These are phyloP conservation scores for Myripristis jacobus DNA, from an alignment of 2,797 vertebrate genomes.

Conservation along the genomic window DNA sequence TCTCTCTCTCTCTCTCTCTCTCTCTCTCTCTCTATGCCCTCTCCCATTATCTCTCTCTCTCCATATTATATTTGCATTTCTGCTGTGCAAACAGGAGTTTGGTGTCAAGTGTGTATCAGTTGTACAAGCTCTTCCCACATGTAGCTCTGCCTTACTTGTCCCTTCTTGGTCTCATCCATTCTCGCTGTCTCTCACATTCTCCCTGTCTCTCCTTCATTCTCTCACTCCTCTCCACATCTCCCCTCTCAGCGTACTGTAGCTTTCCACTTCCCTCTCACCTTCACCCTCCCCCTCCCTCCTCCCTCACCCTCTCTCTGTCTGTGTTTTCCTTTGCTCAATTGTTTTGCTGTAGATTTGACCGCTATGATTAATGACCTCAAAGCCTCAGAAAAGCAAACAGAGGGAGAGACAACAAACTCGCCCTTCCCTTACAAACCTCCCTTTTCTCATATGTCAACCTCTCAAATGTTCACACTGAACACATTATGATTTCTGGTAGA, in stretches of 20 bases:
- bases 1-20: conserved; percentile 33
- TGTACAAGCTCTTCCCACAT: conserved; percentile 19
- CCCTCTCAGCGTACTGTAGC: conserved; percentile 49
- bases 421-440: conserved; percentile 59
- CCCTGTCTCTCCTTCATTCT: conserved; percentile 28
- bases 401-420: conserved; percentile 54
- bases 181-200: conserved; percentile 16
- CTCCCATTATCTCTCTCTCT: conserved; percentile 37
- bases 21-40: conserved; percentile 29
- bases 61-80: conserved; percentile 69
- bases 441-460: conserved; percentile 41
- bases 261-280: conserved; percentile 57
- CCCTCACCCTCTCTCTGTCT: conserved; percentile 14
- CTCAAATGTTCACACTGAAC: conserved; percentile 38
- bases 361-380: conserved; percentile 81
- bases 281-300: conserved; percentile 27
- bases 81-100: conserved; percentile 66
- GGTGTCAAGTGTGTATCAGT: conserved; percentile 59
- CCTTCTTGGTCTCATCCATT: conserved; percentile 48
- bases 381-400: conserved; percentile 78
- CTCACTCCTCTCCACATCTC: conserved; percentile 1
- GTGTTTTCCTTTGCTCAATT: conserved; percentile 76
- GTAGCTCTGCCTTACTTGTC: conserved; percentile 31
- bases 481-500: conserved; percentile 19
- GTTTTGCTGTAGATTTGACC: conserved; percentile 79